Percentiles rank a stretch among this genome's conserved stretches.
phyloP scores from a whole-genome alignment of 2,888 invertebrate genomes.

The Sinhomidia bicolor region DNA sequence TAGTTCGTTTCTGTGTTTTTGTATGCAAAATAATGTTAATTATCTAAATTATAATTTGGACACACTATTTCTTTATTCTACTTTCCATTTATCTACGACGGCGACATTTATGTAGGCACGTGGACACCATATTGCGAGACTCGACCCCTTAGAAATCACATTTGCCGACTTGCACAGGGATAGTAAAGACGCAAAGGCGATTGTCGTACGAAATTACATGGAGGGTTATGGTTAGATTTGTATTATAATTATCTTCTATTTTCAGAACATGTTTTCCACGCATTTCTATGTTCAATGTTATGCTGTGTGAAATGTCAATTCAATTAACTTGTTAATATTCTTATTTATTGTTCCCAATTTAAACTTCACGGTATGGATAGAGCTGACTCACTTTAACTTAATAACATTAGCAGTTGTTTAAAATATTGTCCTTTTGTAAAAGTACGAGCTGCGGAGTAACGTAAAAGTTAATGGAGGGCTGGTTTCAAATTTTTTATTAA shows the following conservation, averaged over 20 bases:
- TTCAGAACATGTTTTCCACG: not conserved
- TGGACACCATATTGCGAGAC: constrained; percentile 95
- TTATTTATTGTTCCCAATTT: not conserved
- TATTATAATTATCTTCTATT: not conserved
- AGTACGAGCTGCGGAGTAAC: not conserved
- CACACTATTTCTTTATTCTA: constrained; percentile 5
- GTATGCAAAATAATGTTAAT: not conserved
- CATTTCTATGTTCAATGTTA: not conserved
- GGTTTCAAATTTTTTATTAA: too few species aligned
- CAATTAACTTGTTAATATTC: not conserved
- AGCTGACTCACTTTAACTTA: constrained; percentile 52
- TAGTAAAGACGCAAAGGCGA: constrained; percentile 80
- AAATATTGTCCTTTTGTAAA: not conserved
- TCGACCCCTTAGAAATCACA: constrained; percentile 97
- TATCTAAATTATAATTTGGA: not conserved
- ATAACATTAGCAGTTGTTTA: not conserved
- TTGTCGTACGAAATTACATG: constrained; percentile 90
- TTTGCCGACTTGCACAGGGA: constrained; percentile 86
- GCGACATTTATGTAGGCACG: constrained; percentile 86
- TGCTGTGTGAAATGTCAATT: not conserved
- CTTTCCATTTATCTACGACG: constrained; percentile 12
- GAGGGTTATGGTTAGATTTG: constrained; percentile 89
- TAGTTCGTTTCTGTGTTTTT: not conserved
- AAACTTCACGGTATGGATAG: constrained; percentile 46
- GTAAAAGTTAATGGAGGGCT: not conserved